Conservation (phyloP, 2,888 invertebrate genomes). For the Magallana nippona region DNA sequence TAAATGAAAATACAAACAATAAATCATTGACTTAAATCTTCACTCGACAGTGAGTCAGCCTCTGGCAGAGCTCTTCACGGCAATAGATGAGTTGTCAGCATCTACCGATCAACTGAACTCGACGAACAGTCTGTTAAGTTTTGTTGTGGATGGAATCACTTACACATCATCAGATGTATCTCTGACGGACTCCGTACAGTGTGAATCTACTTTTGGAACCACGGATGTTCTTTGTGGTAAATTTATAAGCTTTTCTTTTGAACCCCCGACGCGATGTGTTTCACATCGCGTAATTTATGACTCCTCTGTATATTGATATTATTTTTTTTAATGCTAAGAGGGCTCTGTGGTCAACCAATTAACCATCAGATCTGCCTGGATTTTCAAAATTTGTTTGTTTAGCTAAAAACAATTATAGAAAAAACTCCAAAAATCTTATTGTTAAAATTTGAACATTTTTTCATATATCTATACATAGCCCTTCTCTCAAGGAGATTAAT, state of each 20-base stretch:
- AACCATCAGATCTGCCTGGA: too few relatives aligned
- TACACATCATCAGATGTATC: not conserved
- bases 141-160: not conserved
- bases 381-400: too few relatives aligned
- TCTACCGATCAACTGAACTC: conserved; percentile 27
- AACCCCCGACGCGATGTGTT: too few relatives aligned
- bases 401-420: too few relatives aligned
- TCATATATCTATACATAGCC: too few relatives aligned
- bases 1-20: too few relatives aligned
- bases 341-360: too few relatives aligned
- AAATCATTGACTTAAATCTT: not conserved
- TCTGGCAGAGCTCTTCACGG: conserved; percentile 1
- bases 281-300: too few relatives aligned
- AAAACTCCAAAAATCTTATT: too few relatives aligned
- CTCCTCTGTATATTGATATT: not conserved
- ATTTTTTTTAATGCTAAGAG: too few relatives aligned
- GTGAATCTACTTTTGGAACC: not conserved
- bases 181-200: not conserved
- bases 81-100: not conserved
- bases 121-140: not conserved
- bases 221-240: not conserved
- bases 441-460: too few relatives aligned
- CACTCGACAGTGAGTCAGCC: conserved; percentile 8
- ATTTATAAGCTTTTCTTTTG: not conserved
- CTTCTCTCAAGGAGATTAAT: too few relatives aligned